Base-by-base conservation (phyloP, 2,113 vertebrate species). In the Hyla sarda region DNA sequence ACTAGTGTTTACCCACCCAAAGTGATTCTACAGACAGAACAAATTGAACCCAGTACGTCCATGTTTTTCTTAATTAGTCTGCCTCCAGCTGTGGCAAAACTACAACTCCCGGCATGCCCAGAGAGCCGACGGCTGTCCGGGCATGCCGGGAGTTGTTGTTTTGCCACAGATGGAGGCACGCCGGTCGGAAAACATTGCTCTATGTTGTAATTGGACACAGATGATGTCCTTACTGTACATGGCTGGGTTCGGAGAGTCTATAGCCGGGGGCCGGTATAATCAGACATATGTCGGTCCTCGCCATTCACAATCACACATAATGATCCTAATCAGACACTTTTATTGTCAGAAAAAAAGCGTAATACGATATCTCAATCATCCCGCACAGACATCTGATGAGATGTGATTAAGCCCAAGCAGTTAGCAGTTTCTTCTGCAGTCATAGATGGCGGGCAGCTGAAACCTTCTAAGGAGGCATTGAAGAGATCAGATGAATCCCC, bases 221-320 rank as follows among this genome's bases (percentile, higher is more conserved):
- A 83, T 25, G 52, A 75, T 19, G 71, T n/a, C 52, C 52, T 75
- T 75, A 48, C 47, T 48, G 5, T 13, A 45, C 32, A 12, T 25
- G 34, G 23, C n/a, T 14, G 23, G n/a, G 52, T 47, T 84, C 37
- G 32, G 71, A 58, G 11, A 30, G 52, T 25, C 13, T 45, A 47
- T n/a, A 56, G 69, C 14, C 41, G 13, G 45, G 50, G 69, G 71
- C 25, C 47, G 0, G 69, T 7, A 41, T 75, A 75, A 84, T 75
- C 69, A 83, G 47, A 25, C 67, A 16, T 54, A 60, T 75, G 67
- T 73, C 71, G 62, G 19, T 56, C 50, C 12, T 41, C 56, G 12
- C 30, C 34, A 21, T 82, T 62, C 69, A 60, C 58, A 83, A 83
- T 84, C 82, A 74, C 52, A 41, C 50, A 75, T 84, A 84, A 84